Percentiles rank a stretch among this genome's conserved stretches.
phyloP scores from a whole-genome alignment of 2,113 vertebrate species.

The Gobiocypris rarus region DNA sequence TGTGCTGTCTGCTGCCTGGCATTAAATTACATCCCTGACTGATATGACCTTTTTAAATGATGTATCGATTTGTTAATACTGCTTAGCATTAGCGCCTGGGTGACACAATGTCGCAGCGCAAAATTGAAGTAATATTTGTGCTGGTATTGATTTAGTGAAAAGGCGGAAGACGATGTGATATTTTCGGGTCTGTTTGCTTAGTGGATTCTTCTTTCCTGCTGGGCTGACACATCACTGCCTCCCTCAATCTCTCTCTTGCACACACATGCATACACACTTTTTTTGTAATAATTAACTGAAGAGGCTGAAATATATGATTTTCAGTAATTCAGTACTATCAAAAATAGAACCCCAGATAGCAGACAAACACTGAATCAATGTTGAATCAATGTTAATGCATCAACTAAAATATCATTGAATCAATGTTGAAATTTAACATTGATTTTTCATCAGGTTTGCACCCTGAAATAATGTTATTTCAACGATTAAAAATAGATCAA shows the following conservation, averaged over 20 bases:
- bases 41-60: conserved; percentile 61
- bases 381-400: too few species aligned
- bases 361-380: too few species aligned
- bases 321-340: neutral
- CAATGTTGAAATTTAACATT: too few species aligned
- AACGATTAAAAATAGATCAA: too few species aligned
- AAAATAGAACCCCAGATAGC: too few species aligned
- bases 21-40: conserved; percentile 49
- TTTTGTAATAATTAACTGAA: conserved; percentile 12
- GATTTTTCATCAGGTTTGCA: too few species aligned
- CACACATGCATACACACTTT: neutral
- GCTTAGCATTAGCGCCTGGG: conserved; percentile 44
- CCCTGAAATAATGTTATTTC: too few species aligned
- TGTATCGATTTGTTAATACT: conserved; percentile 60
- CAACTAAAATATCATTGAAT: too few species aligned
- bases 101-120: neutral
- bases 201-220: conserved; percentile 37
- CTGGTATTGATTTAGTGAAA: conserved; percentile 52
- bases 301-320: neutral
- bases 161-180: conserved; percentile 47
- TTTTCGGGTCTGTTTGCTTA: conserved; percentile 52
- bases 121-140: conserved; percentile 42
- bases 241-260: neutral
- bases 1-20: conserved; percentile 39
- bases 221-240: neutral